phyloP scores from a whole-genome alignment of 2,113 vertebrate species.

The Perccottus glenii region DNA sequence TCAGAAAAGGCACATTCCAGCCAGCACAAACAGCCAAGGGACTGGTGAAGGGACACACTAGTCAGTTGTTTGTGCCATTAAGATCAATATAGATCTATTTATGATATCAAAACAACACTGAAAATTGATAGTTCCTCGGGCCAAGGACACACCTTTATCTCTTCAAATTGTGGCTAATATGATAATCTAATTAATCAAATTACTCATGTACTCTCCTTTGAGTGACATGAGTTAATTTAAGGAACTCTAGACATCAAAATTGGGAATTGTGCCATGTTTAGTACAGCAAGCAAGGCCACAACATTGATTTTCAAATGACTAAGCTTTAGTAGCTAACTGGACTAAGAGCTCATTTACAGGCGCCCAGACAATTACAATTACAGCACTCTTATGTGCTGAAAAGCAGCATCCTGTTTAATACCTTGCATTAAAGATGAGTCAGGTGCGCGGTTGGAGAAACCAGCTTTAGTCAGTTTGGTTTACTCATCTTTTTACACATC shows the following conservation, averaged over 20 bases:
- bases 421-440: too few relatives aligned
- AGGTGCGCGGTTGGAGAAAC: too few relatives aligned
- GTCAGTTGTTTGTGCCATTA: slow-evolving; percentile 30
- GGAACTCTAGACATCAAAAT: slow-evolving; percentile 5
- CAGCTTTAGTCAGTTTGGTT: too few relatives aligned
- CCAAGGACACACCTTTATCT: slow-evolving; percentile 47
- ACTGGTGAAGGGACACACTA: slow-evolving; percentile 55
- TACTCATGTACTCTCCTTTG: slow-evolving; percentile 15
- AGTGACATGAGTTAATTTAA: slow-evolving; percentile 11
- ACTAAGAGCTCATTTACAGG: background rate
- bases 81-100: slow-evolving; percentile 68
- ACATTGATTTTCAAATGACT: background rate
- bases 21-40: slow-evolving; percentile 21
- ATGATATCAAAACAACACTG: slow-evolving; percentile 57
- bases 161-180: slow-evolving; percentile 29
- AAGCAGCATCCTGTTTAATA: too few relatives aligned
- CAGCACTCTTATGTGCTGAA: background rate
- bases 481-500: too few relatives aligned
- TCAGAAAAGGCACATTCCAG: slow-evolving; percentile 38
- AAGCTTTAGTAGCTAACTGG: background rate
- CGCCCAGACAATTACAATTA: background rate
- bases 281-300: background rate
- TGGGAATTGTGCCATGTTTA: background rate
- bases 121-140: slow-evolving; percentile 26
- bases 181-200: slow-evolving; percentile 44